Conservation (phyloP, 1,140 invertebrate genomes). For the Zaprionus camerounensis region DNA sequence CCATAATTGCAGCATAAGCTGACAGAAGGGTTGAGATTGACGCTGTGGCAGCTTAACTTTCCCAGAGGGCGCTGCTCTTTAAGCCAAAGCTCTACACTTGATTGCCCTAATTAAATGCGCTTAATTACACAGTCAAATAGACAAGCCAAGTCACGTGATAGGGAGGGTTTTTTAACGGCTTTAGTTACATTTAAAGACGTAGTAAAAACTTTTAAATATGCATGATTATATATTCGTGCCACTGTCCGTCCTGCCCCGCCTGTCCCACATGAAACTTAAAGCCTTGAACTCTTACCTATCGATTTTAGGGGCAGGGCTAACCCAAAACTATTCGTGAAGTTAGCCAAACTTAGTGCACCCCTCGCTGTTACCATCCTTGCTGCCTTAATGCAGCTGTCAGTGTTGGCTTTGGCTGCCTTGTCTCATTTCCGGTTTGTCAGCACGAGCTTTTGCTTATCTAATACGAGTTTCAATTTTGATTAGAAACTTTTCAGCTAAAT, state of each 20-base stretch:
- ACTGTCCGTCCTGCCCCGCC: not conserved
- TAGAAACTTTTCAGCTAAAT: constrained; percentile 42
- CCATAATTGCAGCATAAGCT: not conserved
- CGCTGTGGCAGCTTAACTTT: not conserved
- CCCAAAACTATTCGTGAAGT: constrained; percentile 30
- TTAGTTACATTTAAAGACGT: constrained; percentile 6
- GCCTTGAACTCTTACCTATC: constrained; percentile 40
- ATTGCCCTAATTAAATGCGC: constrained; percentile 38
- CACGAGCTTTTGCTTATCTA: constrained; percentile 8
- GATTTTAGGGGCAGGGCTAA: constrained; percentile 22
- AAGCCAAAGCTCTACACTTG: constrained; percentile 1
- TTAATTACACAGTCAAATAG: constrained; percentile 31
- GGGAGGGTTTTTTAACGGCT: not conserved
- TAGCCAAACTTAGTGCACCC: constrained; percentile 1
- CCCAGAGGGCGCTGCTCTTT: not conserved
- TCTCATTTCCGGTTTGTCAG: constrained; percentile 57
- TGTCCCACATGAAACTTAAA: not conserved
- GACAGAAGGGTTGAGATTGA: not conserved
- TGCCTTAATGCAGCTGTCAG: constrained; percentile 38
- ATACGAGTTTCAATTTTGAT: constrained; percentile 24
- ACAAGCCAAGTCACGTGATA: constrained; percentile 1
- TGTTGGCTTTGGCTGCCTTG: constrained; percentile 39
- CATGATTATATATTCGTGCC: constrained; percentile 4
- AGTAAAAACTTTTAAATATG: constrained; percentile 30
- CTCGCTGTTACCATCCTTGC: not conserved